Evolutionary conservation across 2,888 invertebrate species (phyloP).

Genomic region (Steinernema carpocapsae): DNA sequence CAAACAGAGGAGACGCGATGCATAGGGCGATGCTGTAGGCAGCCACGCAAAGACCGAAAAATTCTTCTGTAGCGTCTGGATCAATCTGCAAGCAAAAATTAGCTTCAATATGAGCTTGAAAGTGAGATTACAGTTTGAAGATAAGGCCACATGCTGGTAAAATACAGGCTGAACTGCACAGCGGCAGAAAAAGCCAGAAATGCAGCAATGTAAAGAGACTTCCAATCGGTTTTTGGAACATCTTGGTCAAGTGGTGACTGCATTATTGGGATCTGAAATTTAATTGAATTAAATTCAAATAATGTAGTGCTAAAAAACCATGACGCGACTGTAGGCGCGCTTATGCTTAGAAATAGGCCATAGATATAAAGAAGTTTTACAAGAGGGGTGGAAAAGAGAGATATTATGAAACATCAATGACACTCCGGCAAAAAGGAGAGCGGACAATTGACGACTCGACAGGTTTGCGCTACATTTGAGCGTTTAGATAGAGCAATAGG

Average conservation of each 20-base stretch:
- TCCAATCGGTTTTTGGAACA: slow-evolving; percentile 45
- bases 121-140: slow-evolving; percentile 40
- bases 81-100: slow-evolving; percentile 35
- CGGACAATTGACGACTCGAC: too few relatives aligned
- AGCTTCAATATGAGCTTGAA: neutral
- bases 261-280: too few relatives aligned
- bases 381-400: too few relatives aligned
- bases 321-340: too few relatives aligned
- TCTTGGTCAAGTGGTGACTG: neutral
- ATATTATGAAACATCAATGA: too few relatives aligned
- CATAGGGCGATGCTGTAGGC: slow-evolving; percentile 69
- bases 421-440: too few relatives aligned
- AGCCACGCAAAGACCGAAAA: slow-evolving; percentile 69
- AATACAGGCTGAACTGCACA: slow-evolving; percentile 39
- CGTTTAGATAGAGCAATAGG: too few relatives aligned
- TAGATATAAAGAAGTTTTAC: too few relatives aligned
- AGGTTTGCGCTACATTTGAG: too few relatives aligned
- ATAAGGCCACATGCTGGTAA: slow-evolving; percentile 40
- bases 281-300: too few relatives aligned
- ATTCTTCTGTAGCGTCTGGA: slow-evolving; percentile 42
- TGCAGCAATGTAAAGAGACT: slow-evolving; percentile 44
- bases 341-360: too few relatives aligned
- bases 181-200: slow-evolving; percentile 40
- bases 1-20: slow-evolving; percentile 68
- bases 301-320: too few relatives aligned